Evolutionary conservation across 2,797 vertebrate genomes (phyloP).

Genomic region (Molossus alvarezi): DNA sequence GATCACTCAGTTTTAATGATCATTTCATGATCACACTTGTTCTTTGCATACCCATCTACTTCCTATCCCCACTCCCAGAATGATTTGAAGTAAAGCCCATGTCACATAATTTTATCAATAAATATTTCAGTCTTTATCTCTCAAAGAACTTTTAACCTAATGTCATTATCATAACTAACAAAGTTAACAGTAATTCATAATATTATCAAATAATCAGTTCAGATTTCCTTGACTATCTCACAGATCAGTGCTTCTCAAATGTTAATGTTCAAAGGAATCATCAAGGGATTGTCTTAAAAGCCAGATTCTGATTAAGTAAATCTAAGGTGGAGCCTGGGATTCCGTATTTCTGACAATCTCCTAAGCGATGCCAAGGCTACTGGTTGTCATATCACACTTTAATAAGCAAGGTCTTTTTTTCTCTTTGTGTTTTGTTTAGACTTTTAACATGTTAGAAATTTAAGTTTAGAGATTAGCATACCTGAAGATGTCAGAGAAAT

Average conservation of each 20-base stretch:
- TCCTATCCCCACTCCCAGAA: neutral
- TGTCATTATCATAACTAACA: conserved; percentile 1
- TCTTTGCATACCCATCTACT: neutral
- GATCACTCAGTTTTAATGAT: neutral
- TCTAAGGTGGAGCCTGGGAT: neutral
- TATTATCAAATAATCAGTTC: conserved; percentile 49
- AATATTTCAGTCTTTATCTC: neutral
- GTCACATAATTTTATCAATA: conserved; percentile 39
- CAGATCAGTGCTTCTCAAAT: neutral
- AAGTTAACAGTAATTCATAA: neutral
- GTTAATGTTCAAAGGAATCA: conserved; percentile 22
- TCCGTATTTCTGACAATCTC: neutral
- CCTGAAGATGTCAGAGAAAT: neutral
- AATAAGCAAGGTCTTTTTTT: neutral
- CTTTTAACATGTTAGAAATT: neutral
- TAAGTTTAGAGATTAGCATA: neutral
- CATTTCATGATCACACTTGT: neutral
- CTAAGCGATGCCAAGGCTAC: neutral
- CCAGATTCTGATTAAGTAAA: neutral
- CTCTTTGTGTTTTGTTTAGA: neutral
- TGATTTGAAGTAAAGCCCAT: neutral
- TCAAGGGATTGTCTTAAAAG: neutral
- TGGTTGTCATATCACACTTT: neutral
- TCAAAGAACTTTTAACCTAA: neutral
- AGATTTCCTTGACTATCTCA: neutral